Base-by-base conservation (phyloP, 2,888 invertebrate species). In the Orchesellides sinensis region DNA sequence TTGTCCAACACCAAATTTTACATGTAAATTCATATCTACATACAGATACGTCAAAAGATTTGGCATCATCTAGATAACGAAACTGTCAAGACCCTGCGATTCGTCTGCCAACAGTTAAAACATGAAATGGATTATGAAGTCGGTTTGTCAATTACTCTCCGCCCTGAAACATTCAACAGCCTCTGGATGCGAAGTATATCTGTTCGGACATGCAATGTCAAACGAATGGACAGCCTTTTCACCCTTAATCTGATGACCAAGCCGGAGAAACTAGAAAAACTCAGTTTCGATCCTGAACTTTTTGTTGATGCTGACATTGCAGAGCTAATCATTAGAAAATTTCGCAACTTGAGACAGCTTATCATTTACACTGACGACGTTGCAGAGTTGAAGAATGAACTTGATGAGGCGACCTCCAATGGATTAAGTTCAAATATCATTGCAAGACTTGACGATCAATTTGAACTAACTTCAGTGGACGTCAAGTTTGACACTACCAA, bases 51-150 rank as follows among this genome's bases (percentile, higher is more conserved):
- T 32, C 63, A 70, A 19, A 35, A 45, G 0, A 75, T 82, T 17
- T 82, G 82, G 82, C 17, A 47, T 5, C 25, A 65, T 6, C 21
- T 84, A 23, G 83, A 84, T 59, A 72, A 77, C 47, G 29, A 63
- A 17, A 45, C 75, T 3, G 70, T 84, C 8, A 63, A 59, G 17
- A 40, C 70, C 0, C 19, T 84, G 6, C 69, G 83, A 1, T 61
- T 21, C n/a, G 83, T 84, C 8, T 75, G 80, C 40, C 52, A 49
- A 19, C 75, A 75, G 23, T 27, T 80, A 23, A 69, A 54, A 25
- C 40, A 80, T 66, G 83, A 84, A 49, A 80, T 84, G 74, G 83
- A 84, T 23, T 84, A 35, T 49, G 75, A 70, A 4, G 70, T 84
- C 2, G 83, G 83, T 0, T 49, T 84, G 1, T 32, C 56, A 10